phyloP scores from a whole-genome alignment of 2,113 vertebrate genomes.

The Trochalopteron elliotii region DNA sequence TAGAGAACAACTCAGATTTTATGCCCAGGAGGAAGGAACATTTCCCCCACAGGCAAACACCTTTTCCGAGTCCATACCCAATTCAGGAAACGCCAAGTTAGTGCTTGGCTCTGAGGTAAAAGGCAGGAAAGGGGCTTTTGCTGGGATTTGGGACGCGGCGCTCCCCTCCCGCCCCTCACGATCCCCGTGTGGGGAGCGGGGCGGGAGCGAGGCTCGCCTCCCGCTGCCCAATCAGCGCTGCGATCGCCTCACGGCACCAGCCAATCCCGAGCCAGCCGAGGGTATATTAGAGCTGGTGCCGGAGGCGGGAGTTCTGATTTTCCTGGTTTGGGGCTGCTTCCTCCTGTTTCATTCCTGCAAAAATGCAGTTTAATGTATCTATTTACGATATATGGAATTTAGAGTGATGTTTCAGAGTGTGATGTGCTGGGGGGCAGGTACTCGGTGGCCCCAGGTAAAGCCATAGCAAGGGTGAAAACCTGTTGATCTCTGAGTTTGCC shows the following conservation, averaged over 20 bases:
- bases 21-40: background rate
- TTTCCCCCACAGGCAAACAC: background rate
- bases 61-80: accelerated
- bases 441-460: background rate
- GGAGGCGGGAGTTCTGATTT: accelerated
- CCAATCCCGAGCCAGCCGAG: background rate
- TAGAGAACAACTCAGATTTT: background rate
- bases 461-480: background rate
- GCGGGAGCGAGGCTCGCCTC: background rate
- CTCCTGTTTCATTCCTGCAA: accelerated
- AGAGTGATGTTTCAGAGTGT: background rate
- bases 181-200: accelerated
- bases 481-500: background rate
- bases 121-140: background rate
- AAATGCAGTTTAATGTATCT: background rate
- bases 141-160: accelerated
- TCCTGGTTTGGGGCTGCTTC: accelerated
- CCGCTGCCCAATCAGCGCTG: background rate
- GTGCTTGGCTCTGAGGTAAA: accelerated
- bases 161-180: accelerated
- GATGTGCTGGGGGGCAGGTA: too few species aligned
- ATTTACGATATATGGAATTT: background rate
- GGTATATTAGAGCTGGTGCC: accelerated
- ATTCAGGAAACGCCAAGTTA: accelerated
- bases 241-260: background rate